Evolutionary conservation across 2,113 vertebrate species (phyloP).

Genomic region (Fregetta grallaria): DNA sequence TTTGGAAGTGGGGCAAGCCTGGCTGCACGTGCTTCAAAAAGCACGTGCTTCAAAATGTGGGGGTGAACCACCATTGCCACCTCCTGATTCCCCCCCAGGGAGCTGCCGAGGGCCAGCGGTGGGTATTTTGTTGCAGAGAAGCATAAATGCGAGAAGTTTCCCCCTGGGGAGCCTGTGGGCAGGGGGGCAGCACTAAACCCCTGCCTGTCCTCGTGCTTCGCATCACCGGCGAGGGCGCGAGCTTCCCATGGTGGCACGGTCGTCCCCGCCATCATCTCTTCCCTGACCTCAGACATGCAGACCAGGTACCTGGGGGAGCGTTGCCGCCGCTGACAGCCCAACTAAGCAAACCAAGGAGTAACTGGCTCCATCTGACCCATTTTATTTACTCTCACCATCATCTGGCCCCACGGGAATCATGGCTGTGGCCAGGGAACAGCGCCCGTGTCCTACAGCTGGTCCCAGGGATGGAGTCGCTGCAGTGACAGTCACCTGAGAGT

Average conservation of each 20-base stretch:
- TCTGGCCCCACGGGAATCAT: not conserved
- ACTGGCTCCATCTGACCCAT: not conserved
- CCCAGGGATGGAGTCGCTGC: not conserved
- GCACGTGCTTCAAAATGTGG: not conserved
- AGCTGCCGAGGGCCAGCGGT: fast-evolving
- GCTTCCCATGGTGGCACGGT: fast-evolving
- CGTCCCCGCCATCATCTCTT: fast-evolving
- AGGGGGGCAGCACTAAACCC: not conserved
- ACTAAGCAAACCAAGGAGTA: not conserved
- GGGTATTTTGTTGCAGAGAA: not conserved
- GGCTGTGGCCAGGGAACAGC: not conserved
- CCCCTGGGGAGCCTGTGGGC: not conserved
- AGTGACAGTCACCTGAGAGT: not conserved
- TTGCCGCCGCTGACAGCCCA: not conserved
- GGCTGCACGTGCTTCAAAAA: not conserved
- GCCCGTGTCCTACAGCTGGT: not conserved
- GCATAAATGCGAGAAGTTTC: not conserved
- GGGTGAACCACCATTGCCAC: not conserved
- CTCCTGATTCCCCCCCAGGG: not conserved
- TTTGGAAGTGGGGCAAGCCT: not conserved
- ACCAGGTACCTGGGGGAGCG: not conserved
- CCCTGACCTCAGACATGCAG: not conserved
- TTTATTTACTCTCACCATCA: not conserved
- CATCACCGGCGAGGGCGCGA: not conserved
- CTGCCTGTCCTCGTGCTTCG: not conserved